phyloP scores from a whole-genome alignment of 2,797 vertebrate genomes.

The Falco biarmicus region DNA sequence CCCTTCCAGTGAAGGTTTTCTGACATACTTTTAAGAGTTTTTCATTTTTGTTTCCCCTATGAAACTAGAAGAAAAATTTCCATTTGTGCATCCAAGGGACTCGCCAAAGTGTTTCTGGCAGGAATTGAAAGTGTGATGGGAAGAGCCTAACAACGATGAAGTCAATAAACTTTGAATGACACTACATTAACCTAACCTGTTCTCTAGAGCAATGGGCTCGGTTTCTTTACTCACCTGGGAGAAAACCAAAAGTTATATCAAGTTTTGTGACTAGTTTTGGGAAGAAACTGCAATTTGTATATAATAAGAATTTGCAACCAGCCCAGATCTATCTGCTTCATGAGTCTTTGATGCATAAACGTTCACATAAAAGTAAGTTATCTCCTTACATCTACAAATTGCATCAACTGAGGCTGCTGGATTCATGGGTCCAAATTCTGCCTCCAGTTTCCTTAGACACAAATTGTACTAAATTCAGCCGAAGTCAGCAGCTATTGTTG shows the following conservation, averaged over 20 bases:
- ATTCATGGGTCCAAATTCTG: not conserved
- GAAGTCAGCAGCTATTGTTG: not conserved
- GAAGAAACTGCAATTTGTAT: not conserved
- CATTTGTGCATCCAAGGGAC: not conserved
- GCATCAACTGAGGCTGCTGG: not conserved
- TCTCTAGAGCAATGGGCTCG: constrained; percentile 27
- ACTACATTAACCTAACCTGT: constrained; percentile 44
- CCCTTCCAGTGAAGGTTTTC: not conserved
- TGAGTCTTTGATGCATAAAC: not conserved
- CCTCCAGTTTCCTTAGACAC: not conserved
- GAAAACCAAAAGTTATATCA: constrained; percentile 2
- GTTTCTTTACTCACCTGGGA: constrained; percentile 49
- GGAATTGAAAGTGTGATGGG: not conserved
- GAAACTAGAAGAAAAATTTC: not conserved
- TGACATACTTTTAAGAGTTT: not conserved
- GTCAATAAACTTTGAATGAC: not conserved
- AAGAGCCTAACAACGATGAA: not conserved
- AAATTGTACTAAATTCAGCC: not conserved
- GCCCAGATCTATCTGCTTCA: not conserved
- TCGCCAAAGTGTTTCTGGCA: not conserved
- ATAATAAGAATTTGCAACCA: not conserved
- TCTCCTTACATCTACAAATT: not conserved
- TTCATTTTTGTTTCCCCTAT: not conserved
- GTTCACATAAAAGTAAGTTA: not conserved
- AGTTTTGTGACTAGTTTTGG: not conserved